Evolutionary conservation across 2,797 vertebrate species (phyloP).

Genomic region (Pteronotus mesoamericanus): DNA sequence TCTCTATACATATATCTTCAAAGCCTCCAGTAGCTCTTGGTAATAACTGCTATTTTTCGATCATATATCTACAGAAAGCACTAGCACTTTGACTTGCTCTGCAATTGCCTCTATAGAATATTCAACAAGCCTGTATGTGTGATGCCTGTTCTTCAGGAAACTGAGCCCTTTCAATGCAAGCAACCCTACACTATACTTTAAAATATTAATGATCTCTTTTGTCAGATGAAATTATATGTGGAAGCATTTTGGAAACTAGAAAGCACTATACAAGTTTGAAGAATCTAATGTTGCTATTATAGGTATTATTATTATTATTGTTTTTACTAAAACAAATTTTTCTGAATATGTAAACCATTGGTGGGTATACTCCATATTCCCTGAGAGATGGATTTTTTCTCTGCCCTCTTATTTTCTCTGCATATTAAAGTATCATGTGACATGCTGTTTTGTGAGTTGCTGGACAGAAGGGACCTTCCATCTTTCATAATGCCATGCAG

Average conservation of each 20-base stretch:
- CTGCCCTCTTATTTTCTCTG: constrained; percentile 27
- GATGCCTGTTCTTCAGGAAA: constrained; percentile 69
- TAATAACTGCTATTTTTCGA: constrained; percentile 60
- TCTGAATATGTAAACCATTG: constrained; percentile 47
- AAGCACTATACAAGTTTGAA: background rate
- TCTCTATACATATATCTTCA: background rate
- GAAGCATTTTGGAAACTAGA: constrained; percentile 44
- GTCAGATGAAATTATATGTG: constrained; percentile 53
- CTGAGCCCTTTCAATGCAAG: constrained; percentile 64
- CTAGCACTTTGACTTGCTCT: background rate
- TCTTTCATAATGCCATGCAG: constrained; percentile 63
- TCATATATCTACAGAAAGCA: constrained; percentile 47
- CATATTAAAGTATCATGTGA: constrained; percentile 56
- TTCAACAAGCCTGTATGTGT: background rate
- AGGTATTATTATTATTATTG: constrained; percentile 1
- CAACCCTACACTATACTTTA: constrained; percentile 27
- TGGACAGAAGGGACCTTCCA: constrained; percentile 66
- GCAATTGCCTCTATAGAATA: constrained; percentile 44
- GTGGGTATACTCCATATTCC: constrained; percentile 28
- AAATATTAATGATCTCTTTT: constrained; percentile 74
- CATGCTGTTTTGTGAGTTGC: constrained; percentile 62
- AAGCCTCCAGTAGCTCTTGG: constrained; percentile 36
- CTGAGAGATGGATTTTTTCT: constrained; percentile 52
- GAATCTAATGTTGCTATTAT: constrained; percentile 7
- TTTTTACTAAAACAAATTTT: constrained; percentile 56